Evolutionary conservation across 1,140 invertebrate species (phyloP).

Genomic region (Octopus sinensis): DNA sequence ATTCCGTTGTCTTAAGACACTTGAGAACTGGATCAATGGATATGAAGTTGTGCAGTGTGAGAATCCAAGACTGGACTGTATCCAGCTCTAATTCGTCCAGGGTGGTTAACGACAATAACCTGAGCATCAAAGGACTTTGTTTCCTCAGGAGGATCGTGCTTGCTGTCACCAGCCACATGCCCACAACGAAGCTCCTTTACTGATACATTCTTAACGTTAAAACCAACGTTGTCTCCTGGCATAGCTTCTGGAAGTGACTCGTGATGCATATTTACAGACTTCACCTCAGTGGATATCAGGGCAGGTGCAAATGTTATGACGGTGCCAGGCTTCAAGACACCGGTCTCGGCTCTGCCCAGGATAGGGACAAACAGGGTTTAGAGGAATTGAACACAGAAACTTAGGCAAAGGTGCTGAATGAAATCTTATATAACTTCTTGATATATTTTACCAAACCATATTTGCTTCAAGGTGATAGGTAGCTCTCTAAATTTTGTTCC

Average conservation of each 20-base stretch:
- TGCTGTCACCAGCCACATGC: slow-evolving; percentile 94
- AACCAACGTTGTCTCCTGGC: slow-evolving; percentile 97
- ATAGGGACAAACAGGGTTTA: no score
- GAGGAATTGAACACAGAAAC: no score
- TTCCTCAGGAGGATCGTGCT: slow-evolving; percentile 89
- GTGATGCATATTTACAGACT: slow-evolving; percentile 99
- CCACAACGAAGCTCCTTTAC: slow-evolving; percentile 96
- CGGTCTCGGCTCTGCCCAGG: slow-evolving; percentile 97
- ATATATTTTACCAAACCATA: no score
- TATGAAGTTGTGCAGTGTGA: slow-evolving; percentile 80
- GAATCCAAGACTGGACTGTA: slow-evolving; percentile 98
- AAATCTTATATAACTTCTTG: no score
- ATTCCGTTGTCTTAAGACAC: no score
- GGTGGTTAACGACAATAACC: slow-evolving; percentile 96
- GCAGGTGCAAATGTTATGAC: slow-evolving; percentile 92
- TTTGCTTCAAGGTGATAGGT: no score
- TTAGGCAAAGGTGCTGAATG: no score
- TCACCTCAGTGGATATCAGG: slow-evolving; percentile 94
- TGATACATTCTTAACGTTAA: slow-evolving; percentile 99
- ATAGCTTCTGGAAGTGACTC: slow-evolving; percentile 90
- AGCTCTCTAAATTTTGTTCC: no score
- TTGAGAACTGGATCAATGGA: no score
- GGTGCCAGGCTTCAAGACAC: slow-evolving; percentile 95
- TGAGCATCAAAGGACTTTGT: slow-evolving; percentile 65
- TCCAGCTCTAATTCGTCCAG: slow-evolving; percentile 93